Percentiles rank a stretch among this genome's conserved stretches.
Conservation (phyloP, 1,140 invertebrate species). For the Melipona quadrifasciata region DNA sequence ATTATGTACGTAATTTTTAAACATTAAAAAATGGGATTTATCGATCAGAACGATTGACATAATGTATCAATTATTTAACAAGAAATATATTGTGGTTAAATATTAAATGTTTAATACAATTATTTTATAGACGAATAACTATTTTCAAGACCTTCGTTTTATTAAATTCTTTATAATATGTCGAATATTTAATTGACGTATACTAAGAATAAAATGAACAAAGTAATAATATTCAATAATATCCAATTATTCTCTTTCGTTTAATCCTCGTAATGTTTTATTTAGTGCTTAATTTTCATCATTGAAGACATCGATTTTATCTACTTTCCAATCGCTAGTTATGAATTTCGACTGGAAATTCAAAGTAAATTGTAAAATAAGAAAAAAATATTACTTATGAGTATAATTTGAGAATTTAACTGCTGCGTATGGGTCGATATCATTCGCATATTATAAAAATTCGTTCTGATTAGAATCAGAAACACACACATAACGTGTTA, state of each 20-base stretch:
- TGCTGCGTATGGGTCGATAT: not conserved
- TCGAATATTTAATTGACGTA: not conserved
- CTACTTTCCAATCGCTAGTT: not conserved
- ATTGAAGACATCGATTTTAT: not conserved
- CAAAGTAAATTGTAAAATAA: not conserved
- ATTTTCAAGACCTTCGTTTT: too few species aligned
- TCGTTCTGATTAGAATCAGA: not conserved
- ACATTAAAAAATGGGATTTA: not conserved
- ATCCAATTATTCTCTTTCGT: not conserved
- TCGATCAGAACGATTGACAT: not conserved
- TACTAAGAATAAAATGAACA: not conserved
- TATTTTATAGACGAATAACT: too few species aligned
- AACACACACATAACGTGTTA: not conserved
- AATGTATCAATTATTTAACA: not conserved
- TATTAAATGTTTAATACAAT: not conserved
- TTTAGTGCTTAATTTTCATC: not conserved
- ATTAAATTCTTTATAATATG: not conserved
- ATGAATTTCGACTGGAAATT: not conserved
- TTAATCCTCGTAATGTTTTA: too few species aligned
- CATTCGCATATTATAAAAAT: not conserved
- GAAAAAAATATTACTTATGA: not conserved
- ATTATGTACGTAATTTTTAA: not conserved
- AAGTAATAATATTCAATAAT: not conserved
- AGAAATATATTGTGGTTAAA: not conserved
- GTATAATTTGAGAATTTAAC: not conserved